Percentiles rank a stretch among this genome's conserved stretches.
Evolutionary conservation across 2,113 vertebrate species (phyloP).

Genomic region (Grammomys dolichurus): DNA sequence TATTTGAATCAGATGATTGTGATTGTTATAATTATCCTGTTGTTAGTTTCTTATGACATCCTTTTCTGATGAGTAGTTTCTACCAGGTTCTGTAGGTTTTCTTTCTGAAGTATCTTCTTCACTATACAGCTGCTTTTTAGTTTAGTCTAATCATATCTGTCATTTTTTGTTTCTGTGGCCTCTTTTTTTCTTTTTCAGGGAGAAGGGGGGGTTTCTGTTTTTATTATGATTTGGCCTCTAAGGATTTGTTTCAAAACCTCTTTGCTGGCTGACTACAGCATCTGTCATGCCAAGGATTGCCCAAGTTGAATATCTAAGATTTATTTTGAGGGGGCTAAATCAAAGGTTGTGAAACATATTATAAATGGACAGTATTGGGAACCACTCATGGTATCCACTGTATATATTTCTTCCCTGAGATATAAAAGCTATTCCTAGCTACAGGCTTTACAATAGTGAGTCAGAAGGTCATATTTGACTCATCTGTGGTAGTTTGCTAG

Average conservation of each 20-base stretch:
- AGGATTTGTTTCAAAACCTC: not conserved
- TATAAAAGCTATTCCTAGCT: conserved; percentile 4
- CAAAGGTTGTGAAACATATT: not conserved
- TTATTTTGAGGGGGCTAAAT: not conserved
- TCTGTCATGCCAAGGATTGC: not conserved
- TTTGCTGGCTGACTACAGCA: not conserved
- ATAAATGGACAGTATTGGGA: not conserved
- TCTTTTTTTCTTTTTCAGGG: not conserved
- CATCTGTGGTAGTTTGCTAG: not conserved
- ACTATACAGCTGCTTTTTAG: not conserved
- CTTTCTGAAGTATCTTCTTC: not conserved
- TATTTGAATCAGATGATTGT: not conserved
- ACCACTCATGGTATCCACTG: not conserved
- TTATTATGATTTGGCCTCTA: not conserved
- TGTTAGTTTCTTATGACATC: not conserved
- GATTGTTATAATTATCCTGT: too few species aligned
- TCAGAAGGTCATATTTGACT: not conserved
- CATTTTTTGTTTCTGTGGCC: not conserved
- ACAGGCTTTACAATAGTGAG: not conserved
- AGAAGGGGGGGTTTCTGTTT: not conserved
- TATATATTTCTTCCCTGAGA: not conserved
- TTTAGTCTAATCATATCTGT: not conserved
- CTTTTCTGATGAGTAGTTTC: not conserved
- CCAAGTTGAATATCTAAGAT: not conserved
- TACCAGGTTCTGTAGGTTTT: not conserved